Conservation (phyloP, 2,113 vertebrate genomes). For the Vulpes vulpes region DNA sequence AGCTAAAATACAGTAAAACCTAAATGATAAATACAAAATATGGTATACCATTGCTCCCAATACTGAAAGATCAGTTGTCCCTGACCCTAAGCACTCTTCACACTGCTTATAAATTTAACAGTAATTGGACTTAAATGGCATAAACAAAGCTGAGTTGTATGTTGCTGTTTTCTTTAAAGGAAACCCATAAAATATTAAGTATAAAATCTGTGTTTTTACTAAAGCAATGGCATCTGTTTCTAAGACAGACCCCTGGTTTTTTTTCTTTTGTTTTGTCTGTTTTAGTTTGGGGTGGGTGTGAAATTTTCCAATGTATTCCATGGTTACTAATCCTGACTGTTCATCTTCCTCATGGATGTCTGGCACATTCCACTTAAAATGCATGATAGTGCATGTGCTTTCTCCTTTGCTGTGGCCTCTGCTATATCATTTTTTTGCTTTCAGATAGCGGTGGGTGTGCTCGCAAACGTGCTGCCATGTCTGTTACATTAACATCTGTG, state of each 20-base stretch:
- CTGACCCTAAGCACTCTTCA: constrained; percentile 7
- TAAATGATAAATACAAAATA: background rate
- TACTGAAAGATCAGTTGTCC: background rate
- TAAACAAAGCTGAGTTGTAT: constrained; percentile 15
- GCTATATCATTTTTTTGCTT: constrained; percentile 92
- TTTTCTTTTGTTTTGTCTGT: background rate
- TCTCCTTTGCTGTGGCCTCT: constrained; percentile 86
- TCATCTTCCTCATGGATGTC: constrained; percentile 14
- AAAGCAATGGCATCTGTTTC: background rate
- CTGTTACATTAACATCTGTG: constrained; percentile 96
- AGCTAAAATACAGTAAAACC: background rate
- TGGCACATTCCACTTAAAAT: constrained; percentile 56
- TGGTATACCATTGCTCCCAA: background rate
- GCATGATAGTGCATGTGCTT: constrained; percentile 89
- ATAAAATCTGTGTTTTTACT: background rate
- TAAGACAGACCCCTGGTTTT: background rate
- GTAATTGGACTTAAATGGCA: background rate
- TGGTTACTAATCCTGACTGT: background rate
- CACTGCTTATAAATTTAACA: background rate
- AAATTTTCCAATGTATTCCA: background rate
- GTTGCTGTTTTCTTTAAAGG: background rate
- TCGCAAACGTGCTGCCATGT: constrained; percentile 95
- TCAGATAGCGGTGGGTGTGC: constrained; percentile 97
- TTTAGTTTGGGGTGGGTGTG: background rate
- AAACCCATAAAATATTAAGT: background rate